phyloP scores from a whole-genome alignment of 37 sponge, comb jelly and placozoan genomes.

The Beroe forskalii region DNA sequence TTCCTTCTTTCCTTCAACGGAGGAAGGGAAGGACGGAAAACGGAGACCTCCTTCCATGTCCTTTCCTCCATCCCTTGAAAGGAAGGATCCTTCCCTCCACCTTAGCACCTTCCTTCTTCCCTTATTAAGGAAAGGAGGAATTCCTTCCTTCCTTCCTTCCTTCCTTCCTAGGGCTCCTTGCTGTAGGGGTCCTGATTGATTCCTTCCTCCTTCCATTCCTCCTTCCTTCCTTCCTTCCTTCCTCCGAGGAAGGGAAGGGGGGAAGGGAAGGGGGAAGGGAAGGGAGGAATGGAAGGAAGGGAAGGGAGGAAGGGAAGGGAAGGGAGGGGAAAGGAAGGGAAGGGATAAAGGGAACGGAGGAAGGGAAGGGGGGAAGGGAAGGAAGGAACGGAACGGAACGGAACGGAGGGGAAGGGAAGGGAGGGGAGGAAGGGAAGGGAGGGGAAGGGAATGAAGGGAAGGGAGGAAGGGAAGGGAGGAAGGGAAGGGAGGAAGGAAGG shows the following conservation, averaged over 20 bases:
- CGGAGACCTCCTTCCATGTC: too few relatives aligned
- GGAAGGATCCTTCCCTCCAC: too few relatives aligned
- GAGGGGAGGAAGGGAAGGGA: not conserved
- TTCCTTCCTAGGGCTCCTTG: not conserved
- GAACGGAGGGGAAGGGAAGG: not conserved
- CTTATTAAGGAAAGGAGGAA: too few relatives aligned
- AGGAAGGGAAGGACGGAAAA: too few relatives aligned
- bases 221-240: not conserved
- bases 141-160: too few relatives aligned
- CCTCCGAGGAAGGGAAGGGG: not conserved
- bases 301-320: not conserved
- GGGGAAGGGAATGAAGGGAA: too few relatives aligned
- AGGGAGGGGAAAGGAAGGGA: not conserved
- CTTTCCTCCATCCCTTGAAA: too few relatives aligned
- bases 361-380: not conserved
- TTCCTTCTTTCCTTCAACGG: too few relatives aligned
- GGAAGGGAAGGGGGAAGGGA: not conserved
- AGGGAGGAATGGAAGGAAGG: too few relatives aligned
- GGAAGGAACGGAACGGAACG: not conserved
- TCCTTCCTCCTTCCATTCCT: too few relatives aligned
- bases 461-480: not conserved
- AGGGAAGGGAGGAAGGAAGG: not conserved
- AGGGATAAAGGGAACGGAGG: too few relatives aligned
- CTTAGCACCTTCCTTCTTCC: too few relatives aligned
- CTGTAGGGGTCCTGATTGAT: not conserved